phyloP scores from a whole-genome alignment of 2,797 vertebrate species.

The Pipistrellus nathusii region DNA sequence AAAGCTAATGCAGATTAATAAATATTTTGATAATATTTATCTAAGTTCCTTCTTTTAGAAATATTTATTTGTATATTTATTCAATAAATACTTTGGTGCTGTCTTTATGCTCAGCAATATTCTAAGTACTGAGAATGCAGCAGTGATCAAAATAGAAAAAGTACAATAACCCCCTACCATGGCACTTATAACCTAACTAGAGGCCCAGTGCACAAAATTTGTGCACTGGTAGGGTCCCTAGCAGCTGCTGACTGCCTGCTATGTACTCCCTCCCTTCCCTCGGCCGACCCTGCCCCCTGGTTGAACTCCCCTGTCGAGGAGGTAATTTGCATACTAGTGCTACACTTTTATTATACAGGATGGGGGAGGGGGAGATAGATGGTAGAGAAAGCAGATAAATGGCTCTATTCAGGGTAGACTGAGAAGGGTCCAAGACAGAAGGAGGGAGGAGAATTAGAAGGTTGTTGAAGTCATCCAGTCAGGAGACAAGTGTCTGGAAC shows the following conservation, averaged over 20 bases:
- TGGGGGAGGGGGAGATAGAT: neutral
- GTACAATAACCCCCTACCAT: neutral
- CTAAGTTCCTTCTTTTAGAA: neutral
- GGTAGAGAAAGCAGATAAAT: neutral
- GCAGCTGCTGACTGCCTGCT: no score
- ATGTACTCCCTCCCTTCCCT: no score
- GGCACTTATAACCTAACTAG: neutral
- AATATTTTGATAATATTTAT: neutral
- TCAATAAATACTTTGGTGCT: neutral
- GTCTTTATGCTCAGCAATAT: neutral
- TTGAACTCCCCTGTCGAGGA: no score
- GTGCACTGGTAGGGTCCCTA: no score
- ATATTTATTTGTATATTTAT: neutral
- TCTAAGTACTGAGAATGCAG: neutral
- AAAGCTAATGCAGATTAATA: neutral
- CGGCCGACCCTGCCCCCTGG: no score
- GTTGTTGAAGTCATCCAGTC: neutral
- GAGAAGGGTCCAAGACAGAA: neutral
- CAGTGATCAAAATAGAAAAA: slow-evolving; percentile 6
- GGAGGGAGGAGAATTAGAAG: neutral
- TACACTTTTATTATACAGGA: no score
- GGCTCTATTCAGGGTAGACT: neutral
- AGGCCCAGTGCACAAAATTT: neutral
- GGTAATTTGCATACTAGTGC: no score
- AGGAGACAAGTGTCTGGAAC: neutral